A percentile compares a stretch with the other conserved stretches of the same genome.
Evolutionary conservation across 2,888 invertebrate species (phyloP).

Genomic region (Dynastes tityus): DNA sequence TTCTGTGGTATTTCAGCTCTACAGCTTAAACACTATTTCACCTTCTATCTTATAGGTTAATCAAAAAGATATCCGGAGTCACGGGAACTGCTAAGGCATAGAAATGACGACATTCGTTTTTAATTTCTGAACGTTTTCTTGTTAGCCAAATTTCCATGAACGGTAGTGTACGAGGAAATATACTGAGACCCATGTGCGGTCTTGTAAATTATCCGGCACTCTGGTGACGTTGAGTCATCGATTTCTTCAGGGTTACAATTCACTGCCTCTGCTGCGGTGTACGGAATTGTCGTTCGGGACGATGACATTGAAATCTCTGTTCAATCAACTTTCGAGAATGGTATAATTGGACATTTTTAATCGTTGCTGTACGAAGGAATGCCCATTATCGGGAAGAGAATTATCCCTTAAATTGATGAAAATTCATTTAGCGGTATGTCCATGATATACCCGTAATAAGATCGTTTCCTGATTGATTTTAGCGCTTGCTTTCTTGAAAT

Average conservation of each 20-base stretch:
- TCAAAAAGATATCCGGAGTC: too few relatives aligned
- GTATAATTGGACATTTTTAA: constrained; percentile 42
- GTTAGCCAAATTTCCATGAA: too few relatives aligned
- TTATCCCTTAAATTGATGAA: constrained; percentile 17
- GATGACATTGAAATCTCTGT: constrained; percentile 35
- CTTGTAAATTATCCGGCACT: constrained; percentile 48
- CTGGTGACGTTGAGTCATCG: constrained; percentile 46
- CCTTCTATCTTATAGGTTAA: too few relatives aligned
- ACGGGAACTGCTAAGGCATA: too few relatives aligned
- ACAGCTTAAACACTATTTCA: too few relatives aligned
- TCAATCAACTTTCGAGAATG: constrained; percentile 10
- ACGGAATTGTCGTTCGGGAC: not conserved
- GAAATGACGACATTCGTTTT: too few relatives aligned
- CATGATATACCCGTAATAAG: not conserved
- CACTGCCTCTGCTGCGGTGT: not conserved
- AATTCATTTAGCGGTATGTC: constrained; percentile 9
- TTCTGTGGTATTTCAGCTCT: too few relatives aligned
- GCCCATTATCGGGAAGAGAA: constrained; percentile 2
- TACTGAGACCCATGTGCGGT: constrained; percentile 34
- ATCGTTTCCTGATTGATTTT: constrained; percentile 13
- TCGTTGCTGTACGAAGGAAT: constrained; percentile 12
- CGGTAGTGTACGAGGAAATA: not conserved
- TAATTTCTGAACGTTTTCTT: too few relatives aligned
- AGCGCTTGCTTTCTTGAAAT: not conserved
- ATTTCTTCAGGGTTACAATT: constrained; percentile 45